These are phyloP conservation scores for Pollachius pollachius DNA, from an alignment of 2,113 vertebrate species.

Conservation along the genomic window DNA sequence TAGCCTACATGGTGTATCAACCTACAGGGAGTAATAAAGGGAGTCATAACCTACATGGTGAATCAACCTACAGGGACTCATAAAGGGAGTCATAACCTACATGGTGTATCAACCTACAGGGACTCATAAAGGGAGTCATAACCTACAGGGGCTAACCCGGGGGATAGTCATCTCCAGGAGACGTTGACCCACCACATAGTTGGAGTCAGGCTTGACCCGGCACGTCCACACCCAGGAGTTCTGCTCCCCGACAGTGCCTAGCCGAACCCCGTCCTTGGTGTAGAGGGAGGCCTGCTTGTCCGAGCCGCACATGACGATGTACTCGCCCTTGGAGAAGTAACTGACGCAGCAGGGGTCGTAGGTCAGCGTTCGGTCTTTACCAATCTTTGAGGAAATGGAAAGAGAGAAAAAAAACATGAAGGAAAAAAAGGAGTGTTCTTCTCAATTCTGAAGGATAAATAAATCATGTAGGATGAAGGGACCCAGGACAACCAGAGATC, in stretches of 20 bases:
- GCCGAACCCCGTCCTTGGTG: constrained; percentile 91
- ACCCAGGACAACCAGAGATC: constrained; percentile 25
- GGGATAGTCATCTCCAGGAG: neutral
- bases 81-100: too few species aligned
- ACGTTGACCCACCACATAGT: constrained; percentile 87
- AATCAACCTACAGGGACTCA: too few species aligned
- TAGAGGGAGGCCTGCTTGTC: constrained; percentile 94
- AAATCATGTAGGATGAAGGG: constrained; percentile 4
- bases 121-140: too few species aligned
- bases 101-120: too few species aligned
- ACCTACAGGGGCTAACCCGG: too few species aligned
- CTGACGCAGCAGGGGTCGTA: constrained; percentile 96
- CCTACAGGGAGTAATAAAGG: too few species aligned
- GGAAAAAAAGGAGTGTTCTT: constrained; percentile 37
- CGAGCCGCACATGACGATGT: constrained; percentile 91
- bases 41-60: too few species aligned
- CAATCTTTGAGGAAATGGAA: constrained; percentile 72
- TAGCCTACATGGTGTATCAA: too few species aligned
- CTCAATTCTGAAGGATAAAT: constrained; percentile 30
- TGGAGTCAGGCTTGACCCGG: constrained; percentile 92
- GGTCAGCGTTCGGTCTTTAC: constrained; percentile 86
- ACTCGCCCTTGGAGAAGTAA: constrained; percentile 96
- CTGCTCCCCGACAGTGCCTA: constrained; percentile 89
- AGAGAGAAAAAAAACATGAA: constrained; percentile 17
- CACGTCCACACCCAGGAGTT: constrained; percentile 95